These are phyloP conservation scores for Miichthys miiuy DNA, from an alignment of 2,797 vertebrate genomes.

Conservation along the genomic window DNA sequence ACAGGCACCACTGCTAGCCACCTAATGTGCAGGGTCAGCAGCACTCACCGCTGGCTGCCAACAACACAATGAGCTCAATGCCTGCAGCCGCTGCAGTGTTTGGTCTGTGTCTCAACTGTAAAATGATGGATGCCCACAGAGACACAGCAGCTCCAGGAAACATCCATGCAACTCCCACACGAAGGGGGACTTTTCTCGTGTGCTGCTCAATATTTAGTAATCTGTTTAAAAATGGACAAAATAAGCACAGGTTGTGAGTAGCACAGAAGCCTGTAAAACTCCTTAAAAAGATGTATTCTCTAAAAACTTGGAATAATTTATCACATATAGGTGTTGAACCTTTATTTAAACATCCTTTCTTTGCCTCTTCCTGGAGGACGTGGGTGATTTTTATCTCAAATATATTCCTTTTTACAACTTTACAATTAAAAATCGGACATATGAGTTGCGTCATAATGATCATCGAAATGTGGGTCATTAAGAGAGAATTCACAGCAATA, in stretches of 20 bases:
- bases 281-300: too few species aligned
- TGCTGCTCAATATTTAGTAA: not conserved
- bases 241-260: not conserved
- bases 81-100: constrained; percentile 71
- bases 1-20: constrained; percentile 47
- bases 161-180: not conserved
- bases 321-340: too few species aligned
- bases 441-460: not conserved
- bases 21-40: constrained; percentile 83
- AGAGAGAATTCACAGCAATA: not conserved
- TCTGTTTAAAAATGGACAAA: not conserved
- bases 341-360: not conserved
- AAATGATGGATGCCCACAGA: constrained; percentile 34
- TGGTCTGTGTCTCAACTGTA: constrained; percentile 48
- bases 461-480: not conserved
- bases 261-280: not conserved
- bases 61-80: constrained; percentile 72
- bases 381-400: not conserved
- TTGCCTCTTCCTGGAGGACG: not conserved
- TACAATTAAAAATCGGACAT: not conserved
- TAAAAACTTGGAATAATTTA: not conserved
- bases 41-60: constrained; percentile 68
- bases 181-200: not conserved
- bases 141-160: constrained; percentile 22
- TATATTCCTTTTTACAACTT: accelerated